Evolutionary conservation across 2,113 vertebrate genomes (phyloP).

Genomic region (Pteronura brasiliensis): DNA sequence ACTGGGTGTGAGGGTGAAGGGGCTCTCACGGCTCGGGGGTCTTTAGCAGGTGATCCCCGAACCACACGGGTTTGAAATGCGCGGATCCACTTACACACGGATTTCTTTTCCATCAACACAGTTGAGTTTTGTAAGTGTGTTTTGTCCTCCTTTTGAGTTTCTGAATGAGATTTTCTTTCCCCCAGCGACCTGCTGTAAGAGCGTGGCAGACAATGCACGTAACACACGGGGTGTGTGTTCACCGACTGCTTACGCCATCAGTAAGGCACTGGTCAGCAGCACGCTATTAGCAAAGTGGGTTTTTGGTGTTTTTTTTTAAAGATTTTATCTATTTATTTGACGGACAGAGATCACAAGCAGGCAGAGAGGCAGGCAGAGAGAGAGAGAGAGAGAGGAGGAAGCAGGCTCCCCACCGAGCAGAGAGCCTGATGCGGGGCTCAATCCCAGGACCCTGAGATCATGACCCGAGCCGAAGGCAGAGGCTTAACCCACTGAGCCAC

Average conservation of each 20-base stretch:
- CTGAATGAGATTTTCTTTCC: neutral
- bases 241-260: rapidly evolving
- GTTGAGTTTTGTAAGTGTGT: neutral
- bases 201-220: rapidly evolving
- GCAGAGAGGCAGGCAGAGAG: no score
- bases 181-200: neutral
- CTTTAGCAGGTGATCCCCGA: neutral
- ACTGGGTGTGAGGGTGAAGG: rapidly evolving
- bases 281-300: neutral
- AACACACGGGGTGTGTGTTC: neutral
- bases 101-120: neutral
- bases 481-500: no score
- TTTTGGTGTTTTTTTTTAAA: no score
- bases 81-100: neutral
- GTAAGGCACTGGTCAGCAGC: neutral
- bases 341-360: no score
- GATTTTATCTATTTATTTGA: no score
- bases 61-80: neutral
- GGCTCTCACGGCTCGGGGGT: neutral
- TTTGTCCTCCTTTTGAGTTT: neutral
- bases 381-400: no score
- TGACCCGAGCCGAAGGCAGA: no score
- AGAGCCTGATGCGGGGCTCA: no score
- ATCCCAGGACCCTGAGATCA: no score
- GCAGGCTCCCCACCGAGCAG: no score